These are phyloP conservation scores for Steinernema carpocapsae DNA, from an alignment of 2,888 invertebrate species.

Conservation along the genomic window DNA sequence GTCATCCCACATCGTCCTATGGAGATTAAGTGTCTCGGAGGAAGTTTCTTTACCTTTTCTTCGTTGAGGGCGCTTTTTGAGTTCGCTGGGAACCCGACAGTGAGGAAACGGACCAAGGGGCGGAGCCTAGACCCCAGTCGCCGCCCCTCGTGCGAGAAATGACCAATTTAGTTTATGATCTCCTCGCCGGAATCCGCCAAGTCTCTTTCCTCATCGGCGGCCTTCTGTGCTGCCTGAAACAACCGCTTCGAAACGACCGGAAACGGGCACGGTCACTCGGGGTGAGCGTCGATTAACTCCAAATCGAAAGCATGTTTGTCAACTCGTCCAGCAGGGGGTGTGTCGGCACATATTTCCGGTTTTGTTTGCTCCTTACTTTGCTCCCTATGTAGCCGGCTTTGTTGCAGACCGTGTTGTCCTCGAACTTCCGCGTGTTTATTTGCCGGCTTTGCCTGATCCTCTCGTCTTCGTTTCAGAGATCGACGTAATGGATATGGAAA, in stretches of 20 bases:
- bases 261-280: constrained; percentile 1
- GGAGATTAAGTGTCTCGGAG: neutral
- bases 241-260: neutral
- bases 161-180: constrained; percentile 34
- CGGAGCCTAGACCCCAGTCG: neutral
- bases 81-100: constrained; percentile 5
- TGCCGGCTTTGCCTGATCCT: too few species aligned
- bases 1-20: constrained; percentile 1
- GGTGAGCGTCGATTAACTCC: constrained; percentile 2
- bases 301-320: neutral
- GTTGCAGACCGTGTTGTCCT: constrained; percentile 17
- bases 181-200: constrained; percentile 4
- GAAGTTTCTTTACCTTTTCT: neutral
- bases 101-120: neutral
- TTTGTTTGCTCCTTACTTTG: constrained; percentile 26
- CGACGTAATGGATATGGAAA: neutral
- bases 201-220: neutral
- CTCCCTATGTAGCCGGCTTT: constrained; percentile 16
- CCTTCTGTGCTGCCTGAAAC: neutral
- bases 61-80: constrained; percentile 15
- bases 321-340: constrained; percentile 22
- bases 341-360: constrained; percentile 26
- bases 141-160: constrained; percentile 9
- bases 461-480: neutral
- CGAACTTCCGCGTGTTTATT: constrained; percentile 16